phyloP scores from a whole-genome alignment of 37 sponge, comb jelly and placozoan species.

The Sycon ciliatum region DNA sequence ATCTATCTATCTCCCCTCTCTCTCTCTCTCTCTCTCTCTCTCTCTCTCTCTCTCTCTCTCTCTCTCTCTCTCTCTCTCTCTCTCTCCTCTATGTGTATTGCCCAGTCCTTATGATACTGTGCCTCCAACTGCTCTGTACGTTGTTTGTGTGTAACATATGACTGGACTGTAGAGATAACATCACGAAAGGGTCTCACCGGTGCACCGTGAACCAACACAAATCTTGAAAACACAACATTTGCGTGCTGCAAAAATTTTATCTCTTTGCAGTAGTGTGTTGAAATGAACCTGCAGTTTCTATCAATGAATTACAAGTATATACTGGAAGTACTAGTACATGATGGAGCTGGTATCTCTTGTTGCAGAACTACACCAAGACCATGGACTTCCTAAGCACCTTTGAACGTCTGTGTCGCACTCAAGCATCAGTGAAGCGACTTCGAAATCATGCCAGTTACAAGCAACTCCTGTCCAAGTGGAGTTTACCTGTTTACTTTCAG shows the following conservation, averaged over 20 bases:
- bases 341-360: background rate
- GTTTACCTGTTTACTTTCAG: constrained; percentile 93
- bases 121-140: no score
- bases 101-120: no score
- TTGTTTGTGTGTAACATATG: no score
- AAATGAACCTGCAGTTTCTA: no score
- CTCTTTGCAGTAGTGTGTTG: no score
- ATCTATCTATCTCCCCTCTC: constrained; percentile 6
- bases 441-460: constrained; percentile 40
- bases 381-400: constrained; percentile 59
- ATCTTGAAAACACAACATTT: no score
- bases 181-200: no score
- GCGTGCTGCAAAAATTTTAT: no score
- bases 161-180: no score
- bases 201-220: no score
- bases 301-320: background rate
- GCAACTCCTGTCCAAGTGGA: constrained; percentile 85
- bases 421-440: constrained; percentile 38
- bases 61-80: background rate
- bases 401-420: constrained; percentile 50
- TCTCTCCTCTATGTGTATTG: no score
- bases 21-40: background rate
- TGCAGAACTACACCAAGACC: constrained; percentile 61
- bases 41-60: background rate
- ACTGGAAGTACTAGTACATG: background rate